Conservation (phyloP, 2,888 invertebrate species). For the Phyllotreta striolata region DNA sequence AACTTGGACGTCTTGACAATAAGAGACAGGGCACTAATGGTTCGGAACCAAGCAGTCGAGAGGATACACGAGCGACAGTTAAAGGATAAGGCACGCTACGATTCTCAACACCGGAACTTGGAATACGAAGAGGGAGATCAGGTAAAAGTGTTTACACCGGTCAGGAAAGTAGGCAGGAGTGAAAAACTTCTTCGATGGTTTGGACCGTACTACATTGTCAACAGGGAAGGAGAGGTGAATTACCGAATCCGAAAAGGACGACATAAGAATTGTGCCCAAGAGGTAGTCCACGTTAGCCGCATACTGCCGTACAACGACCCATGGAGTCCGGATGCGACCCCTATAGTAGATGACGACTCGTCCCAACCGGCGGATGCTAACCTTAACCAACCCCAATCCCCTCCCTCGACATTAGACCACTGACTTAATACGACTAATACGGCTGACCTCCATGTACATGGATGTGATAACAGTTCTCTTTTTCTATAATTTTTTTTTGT, state of each 20-base stretch:
- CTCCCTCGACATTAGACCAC: too few species aligned
- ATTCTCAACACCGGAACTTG: too few species aligned
- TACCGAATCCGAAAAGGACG: not conserved
- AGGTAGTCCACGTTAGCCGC: not conserved
- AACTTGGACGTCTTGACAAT: not conserved
- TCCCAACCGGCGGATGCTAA: too few species aligned
- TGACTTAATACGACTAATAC: too few species aligned
- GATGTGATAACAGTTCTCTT: too few species aligned
- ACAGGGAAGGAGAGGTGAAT: not conserved
- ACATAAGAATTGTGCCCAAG: not conserved
- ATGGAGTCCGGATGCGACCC: not conserved
- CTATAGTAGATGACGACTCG: too few species aligned
- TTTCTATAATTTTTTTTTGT: too few species aligned
- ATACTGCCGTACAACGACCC: slow-evolving; percentile 4
- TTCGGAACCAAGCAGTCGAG: slow-evolving; percentile 8
- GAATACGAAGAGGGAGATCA: not conserved
- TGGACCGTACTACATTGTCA: not conserved
- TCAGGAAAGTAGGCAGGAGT: not conserved
- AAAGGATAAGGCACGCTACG: too few species aligned
- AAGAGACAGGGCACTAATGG: slow-evolving; percentile 25
- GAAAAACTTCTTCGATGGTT: not conserved
- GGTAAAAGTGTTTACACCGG: not conserved
- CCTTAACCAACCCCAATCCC: too few species aligned
- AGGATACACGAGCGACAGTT: not conserved
- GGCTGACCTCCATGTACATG: too few species aligned